Conservation (phyloP, 2,113 vertebrate species). For the Ctenodactylus gundi region DNA sequence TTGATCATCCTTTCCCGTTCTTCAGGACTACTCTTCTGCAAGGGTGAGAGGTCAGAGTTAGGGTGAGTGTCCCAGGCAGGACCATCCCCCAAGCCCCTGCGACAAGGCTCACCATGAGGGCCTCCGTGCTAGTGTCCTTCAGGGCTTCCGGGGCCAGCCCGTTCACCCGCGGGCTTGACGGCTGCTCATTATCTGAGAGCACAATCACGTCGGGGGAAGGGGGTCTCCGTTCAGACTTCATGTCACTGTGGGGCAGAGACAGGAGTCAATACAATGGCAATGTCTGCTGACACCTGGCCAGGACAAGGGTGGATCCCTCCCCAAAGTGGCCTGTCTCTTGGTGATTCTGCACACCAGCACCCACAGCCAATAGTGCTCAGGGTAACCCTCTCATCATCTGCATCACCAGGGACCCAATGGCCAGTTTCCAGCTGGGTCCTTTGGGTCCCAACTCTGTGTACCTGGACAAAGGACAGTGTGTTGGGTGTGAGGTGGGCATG, state of each 20-base stretch:
- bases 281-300: no score
- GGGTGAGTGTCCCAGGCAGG: neutral
- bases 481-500: neutral
- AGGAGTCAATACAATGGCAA: neutral
- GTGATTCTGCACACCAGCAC: no score
- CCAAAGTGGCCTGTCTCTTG: no score
- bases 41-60: neutral
- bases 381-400: neutral
- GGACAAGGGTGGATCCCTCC: no score
- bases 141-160: constrained; percentile 87
- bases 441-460: rapidly evolving
- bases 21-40: constrained; percentile 93
- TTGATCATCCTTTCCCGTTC: constrained; percentile 94
- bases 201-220: constrained; percentile 95
- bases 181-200: constrained; percentile 95
- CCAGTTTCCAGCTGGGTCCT: neutral
- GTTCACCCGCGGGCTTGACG: constrained; percentile 93
- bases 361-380: neutral
- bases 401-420: neutral
- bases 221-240: constrained; percentile 89
- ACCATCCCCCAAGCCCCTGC: neutral
- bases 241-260: constrained; percentile 82
- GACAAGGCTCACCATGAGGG: constrained; percentile 89
- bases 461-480: neutral
- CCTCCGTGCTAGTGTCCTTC: constrained; percentile 91